phyloP scores from a whole-genome alignment of 2,888 invertebrate genomes.

The Ischnus inquisitorius region DNA sequence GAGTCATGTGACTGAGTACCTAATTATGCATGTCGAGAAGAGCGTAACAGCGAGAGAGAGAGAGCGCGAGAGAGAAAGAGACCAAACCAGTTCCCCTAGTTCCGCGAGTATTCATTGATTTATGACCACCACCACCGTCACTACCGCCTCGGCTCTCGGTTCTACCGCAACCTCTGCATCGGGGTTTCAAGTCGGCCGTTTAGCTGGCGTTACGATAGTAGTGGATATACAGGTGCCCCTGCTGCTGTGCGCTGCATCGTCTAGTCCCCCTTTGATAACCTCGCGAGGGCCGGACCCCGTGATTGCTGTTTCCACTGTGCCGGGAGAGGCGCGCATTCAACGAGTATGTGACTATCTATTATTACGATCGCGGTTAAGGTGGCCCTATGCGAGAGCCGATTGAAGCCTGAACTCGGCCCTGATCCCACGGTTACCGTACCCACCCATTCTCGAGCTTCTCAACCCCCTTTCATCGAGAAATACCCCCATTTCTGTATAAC shows the following conservation, averaged over 20 bases:
- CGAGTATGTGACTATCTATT: conserved; percentile 31
- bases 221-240: too few relatives aligned
- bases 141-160: conserved; percentile 46
- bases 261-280: background rate
- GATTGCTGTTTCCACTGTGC: conserved; percentile 26
- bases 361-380: conserved; percentile 17
- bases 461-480: background rate
- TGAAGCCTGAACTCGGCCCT: background rate
- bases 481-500: background rate
- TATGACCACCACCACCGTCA: conserved; percentile 63
- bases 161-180: conserved; percentile 32
- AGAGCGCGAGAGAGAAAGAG: conserved; percentile 48
- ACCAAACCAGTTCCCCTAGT: conserved; percentile 52
- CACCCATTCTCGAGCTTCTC: conserved; percentile 2
- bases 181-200: conserved; percentile 41
- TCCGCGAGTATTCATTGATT: conserved; percentile 69
- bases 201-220: conserved; percentile 23
- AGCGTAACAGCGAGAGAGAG: conserved; percentile 6
- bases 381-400: conserved; percentile 25
- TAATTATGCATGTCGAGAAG: conserved; percentile 71
- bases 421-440: background rate
- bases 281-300: conserved; percentile 48
- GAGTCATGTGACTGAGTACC: conserved; percentile 70
- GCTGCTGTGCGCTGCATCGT: background rate
- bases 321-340: background rate